Evolutionary conservation across 1,140 invertebrate genomes (phyloP), one percentile per base, ranked within the genome.

Genomic region (Wiebesia pumilae): DNA sequence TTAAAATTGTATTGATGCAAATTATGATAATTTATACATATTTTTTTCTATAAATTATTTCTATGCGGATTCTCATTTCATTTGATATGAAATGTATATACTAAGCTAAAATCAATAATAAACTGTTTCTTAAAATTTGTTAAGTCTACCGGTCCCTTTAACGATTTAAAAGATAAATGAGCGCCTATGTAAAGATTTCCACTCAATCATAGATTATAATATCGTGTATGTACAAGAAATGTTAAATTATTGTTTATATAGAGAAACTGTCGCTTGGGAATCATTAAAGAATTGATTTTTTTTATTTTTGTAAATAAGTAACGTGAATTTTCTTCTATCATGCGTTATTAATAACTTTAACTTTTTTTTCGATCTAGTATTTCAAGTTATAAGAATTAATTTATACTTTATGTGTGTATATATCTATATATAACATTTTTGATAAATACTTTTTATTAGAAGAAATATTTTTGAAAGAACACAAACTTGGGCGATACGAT

Each of bases 191-290:
- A 86, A 86, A 86, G 51, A 81, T 82, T 86, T 75, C 35, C 58
- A 86, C 40, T 86, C 54, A 79, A 82, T 69, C 24, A 69, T 38
- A 78, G 85, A 82, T 21, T 86, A 75, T 54, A 83, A 78, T 86
- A 78, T 84, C 83, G 79, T 83, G 84, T 75, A 83, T 40, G 69
- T 78, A 54, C n/a, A 33, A 86, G 69, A 86, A 88, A 82, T 86
- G 83, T 87, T 84, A 51, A 86, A 73, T 85, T 81, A 86, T 88
- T 88, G 43, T 54, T 83, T 82, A 87, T 65, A 78, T 83, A 40
- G 79, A 67, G 58, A 47, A 87, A 78, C 81, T 77, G 84, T 73
- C 84, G 85, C 35, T 87, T 87, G 71, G 69, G 38, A 86, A 86
- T 82, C 80, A 51, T 85, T 69, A 40, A 81, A 85, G 71, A 65